These are phyloP conservation scores for Camelus dromedarius DNA, from an alignment of 2,113 vertebrate genomes.

Conservation along the genomic window DNA sequence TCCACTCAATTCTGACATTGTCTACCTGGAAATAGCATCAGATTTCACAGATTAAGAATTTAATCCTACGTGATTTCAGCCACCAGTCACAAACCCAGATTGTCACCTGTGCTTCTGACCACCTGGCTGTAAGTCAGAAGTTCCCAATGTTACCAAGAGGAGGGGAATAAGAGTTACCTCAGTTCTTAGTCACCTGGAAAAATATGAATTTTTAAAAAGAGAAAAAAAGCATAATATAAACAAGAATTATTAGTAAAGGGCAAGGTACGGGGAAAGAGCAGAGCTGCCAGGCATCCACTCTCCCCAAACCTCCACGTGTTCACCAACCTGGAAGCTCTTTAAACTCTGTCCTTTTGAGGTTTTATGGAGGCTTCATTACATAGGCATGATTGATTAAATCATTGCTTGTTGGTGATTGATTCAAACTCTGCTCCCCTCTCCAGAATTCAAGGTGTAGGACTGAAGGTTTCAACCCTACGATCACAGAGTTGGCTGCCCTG, in stretches of 20 bases:
- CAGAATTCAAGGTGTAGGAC: background rate
- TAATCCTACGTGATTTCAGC: background rate
- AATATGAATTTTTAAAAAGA: too few species aligned
- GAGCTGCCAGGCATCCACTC: rapidly evolving
- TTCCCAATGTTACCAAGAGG: background rate
- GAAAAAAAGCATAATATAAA: too few species aligned
- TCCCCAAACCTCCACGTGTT: background rate
- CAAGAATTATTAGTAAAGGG: background rate
- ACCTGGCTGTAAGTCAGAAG: background rate
- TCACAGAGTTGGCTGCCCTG: background rate
- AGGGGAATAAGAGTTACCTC: too few species aligned
- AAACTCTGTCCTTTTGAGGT: background rate
- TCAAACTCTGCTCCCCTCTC: too few species aligned
- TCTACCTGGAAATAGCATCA: background rate
- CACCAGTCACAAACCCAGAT: background rate
- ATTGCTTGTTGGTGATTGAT: background rate
- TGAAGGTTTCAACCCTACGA: background rate
- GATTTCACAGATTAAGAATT: background rate
- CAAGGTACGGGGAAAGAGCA: background rate
- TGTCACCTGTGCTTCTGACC: background rate
- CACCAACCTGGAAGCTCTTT: background rate
- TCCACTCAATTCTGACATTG: background rate
- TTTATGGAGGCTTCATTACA: background rate
- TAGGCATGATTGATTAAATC: background rate
- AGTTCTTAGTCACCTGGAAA: too few species aligned